A percentile compares a stretch with the other conserved stretches of the same genome.
phyloP scores from a whole-genome alignment of 92 coral and sea anemone genomes.

The Porites cylindrica region DNA sequence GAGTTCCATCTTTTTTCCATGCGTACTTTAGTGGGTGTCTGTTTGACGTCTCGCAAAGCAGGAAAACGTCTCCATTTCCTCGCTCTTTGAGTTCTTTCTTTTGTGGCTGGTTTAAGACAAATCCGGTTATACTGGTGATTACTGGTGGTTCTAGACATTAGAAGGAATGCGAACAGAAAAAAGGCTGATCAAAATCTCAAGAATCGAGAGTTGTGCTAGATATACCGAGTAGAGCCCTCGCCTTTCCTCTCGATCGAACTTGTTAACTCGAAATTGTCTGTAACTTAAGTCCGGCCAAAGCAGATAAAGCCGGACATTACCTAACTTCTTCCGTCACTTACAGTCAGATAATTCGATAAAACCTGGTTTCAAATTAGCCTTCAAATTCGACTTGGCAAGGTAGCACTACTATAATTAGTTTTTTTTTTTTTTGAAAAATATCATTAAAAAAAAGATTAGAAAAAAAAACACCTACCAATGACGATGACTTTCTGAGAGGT shows the following conservation, averaged over 20 bases:
- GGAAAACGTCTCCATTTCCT: not conserved
- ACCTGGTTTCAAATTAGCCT: not conserved
- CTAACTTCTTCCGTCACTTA: no score
- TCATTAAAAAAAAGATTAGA: not conserved
- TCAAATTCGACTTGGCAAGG: not conserved
- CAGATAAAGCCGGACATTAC: no score
- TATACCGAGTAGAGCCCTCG: no score
- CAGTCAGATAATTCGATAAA: no score
- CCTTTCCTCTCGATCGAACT: no score
- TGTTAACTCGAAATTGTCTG: no score
- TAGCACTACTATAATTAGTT: not conserved
- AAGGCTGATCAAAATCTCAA: not conserved
- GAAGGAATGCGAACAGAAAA: not conserved
- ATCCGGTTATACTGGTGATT: conserved; percentile 4
- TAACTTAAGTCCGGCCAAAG: no score
- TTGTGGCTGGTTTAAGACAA: not conserved
- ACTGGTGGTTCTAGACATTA: conserved; percentile 10
- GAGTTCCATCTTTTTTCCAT: conserved; percentile 22
- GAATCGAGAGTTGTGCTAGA: no score
- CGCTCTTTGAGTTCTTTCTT: not conserved
- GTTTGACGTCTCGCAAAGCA: conserved; percentile 28
- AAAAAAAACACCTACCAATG: not conserved
- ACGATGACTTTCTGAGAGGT: conserved; percentile 20
- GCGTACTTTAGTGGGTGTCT: conserved; percentile 33
- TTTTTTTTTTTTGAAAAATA: not conserved